phyloP scores from a whole-genome alignment of 1,140 invertebrate species.

The Nylanderia fulva region DNA sequence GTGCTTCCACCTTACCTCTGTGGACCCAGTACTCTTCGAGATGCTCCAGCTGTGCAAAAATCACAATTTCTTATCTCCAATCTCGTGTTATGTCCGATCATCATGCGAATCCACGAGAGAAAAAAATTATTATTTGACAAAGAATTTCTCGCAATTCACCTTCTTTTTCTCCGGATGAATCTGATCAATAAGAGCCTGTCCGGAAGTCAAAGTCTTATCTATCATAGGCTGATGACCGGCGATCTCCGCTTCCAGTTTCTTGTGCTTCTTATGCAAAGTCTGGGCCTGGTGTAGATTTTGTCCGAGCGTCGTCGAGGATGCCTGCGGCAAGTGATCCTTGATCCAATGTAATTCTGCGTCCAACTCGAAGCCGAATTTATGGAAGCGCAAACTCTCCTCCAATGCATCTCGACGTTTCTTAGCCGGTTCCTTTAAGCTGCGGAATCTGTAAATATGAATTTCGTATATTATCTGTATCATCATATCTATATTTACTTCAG shows the following conservation, averaged over 20 bases:
- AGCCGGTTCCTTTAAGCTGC: slow-evolving; percentile 88
- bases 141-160: slow-evolving; percentile 82
- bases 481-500: not conserved
- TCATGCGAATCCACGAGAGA: not conserved
- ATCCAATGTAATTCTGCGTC: slow-evolving; percentile 98
- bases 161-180: slow-evolving; percentile 92
- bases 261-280: slow-evolving; percentile 96
- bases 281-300: slow-evolving; percentile 96
- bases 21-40: slow-evolving; percentile 73
- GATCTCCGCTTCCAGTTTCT: slow-evolving; percentile 95
- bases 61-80: slow-evolving; percentile 61
- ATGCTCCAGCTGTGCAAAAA: slow-evolving; percentile 83
- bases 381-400: slow-evolving; percentile 94
- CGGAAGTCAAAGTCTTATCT: slow-evolving; percentile 91
- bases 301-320: slow-evolving; percentile 91
- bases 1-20: slow-evolving; percentile 79
- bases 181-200: slow-evolving; percentile 90
- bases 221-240: slow-evolving; percentile 93
- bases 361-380: slow-evolving; percentile 98
- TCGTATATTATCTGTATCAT: not conserved
- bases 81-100: not conserved
- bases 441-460: slow-evolving; percentile 83
- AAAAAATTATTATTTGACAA: slow-evolving; percentile 6
- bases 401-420: slow-evolving; percentile 90
- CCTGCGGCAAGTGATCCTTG: slow-evolving; percentile 94